These are phyloP conservation scores for Mizuhopecten yessoensis DNA, from an alignment of 1,140 invertebrate species.

Conservation along the genomic window DNA sequence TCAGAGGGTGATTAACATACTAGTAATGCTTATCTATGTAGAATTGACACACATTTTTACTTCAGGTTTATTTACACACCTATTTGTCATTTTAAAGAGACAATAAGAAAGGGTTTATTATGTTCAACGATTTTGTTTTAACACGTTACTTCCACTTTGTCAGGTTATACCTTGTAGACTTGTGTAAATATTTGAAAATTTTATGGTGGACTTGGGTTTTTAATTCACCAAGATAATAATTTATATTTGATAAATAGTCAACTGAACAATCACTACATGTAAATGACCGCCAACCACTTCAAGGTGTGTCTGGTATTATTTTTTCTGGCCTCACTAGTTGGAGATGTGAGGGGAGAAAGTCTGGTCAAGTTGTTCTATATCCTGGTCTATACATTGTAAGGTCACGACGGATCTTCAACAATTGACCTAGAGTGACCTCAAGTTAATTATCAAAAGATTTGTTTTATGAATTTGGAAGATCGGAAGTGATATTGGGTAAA, in stretches of 20 bases:
- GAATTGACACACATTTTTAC: background rate
- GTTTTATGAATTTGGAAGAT: background rate
- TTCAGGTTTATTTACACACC: background rate
- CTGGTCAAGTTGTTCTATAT: background rate
- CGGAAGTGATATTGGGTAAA: background rate
- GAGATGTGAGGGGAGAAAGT: background rate
- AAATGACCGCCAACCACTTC: background rate
- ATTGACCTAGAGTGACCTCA: background rate
- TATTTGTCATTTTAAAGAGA: constrained; percentile 36
- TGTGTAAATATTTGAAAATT: constrained; percentile 27
- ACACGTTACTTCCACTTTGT: background rate
- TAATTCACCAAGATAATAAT: background rate
- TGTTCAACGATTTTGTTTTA: constrained; percentile 6
- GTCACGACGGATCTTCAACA: background rate
- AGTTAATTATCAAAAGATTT: background rate
- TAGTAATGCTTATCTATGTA: background rate
- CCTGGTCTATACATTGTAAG: background rate
- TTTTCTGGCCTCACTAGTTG: background rate
- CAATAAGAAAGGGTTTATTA: background rate
- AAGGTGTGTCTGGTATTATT: background rate
- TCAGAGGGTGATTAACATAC: background rate
- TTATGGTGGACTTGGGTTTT: background rate
- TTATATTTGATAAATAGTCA: background rate
- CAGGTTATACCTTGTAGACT: background rate
- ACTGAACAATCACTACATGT: background rate